Base-by-base conservation (phyloP, 2,113 vertebrate species). In the Aptenodytes forsteri region DNA sequence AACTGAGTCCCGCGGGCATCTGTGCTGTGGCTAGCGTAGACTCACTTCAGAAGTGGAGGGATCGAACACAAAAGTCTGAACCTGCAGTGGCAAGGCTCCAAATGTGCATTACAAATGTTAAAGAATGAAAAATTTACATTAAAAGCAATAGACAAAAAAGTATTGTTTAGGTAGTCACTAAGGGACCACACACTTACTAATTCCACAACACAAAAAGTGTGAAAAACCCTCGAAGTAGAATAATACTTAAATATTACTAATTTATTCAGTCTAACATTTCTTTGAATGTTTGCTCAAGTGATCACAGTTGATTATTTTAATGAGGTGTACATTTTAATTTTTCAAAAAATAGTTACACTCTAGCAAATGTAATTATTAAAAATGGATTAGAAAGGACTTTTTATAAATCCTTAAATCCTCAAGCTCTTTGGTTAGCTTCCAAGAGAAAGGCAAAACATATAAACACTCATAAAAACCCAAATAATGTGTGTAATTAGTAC, bases 1-100 rank as follows among this genome's bases (percentile, higher is more conserved):
- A 90, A 50, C 26, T 1, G 20, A 42, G 27, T 50, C 30, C 34
- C 4, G 1, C 0, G 19, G 32, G 55, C 54, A 73, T 22, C 46
- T 50, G 49, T 30, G 18, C 49, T 0, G 0, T 25, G 25, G 54
- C 25, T 50, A 55, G 21, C 0, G 1, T 3, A 78, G 27, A 42
- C 6, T 72, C 42, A 54, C 30, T 72, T 52, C 47, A 83, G 54
- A 94, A 83, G 17, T 8, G 16, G 76, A 6, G 9, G 3, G 34
- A 76, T 61, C 49, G 78, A 50, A 78, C 19, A 73, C 19, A 69
- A n/a, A 75, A 76, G 13, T 11, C 65, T 77, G 34, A 42, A 56
- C 66, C 66, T 78, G 66, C 18, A 85, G 46, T 1, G 0, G n/a
- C 22, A 49, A 56, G 25, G 36, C 20, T 97, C 54, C 49, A 72